Evolutionary conservation across 2,888 invertebrate genomes (phyloP), one percentile per base, ranked within the genome.

Genomic region (Cosmia pyralina): DNA sequence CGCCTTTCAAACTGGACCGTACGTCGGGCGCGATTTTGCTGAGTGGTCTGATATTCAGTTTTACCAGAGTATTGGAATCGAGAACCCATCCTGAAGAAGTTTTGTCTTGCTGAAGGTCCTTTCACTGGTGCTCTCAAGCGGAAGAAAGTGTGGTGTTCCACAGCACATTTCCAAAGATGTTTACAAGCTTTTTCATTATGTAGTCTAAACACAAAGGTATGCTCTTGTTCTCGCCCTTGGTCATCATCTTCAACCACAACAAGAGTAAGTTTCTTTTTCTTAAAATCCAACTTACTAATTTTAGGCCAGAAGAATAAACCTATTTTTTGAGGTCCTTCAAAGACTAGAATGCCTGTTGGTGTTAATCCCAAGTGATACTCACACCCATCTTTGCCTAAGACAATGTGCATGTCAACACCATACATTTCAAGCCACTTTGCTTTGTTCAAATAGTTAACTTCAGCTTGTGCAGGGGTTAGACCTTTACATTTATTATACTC

Each of bases 291-390:
- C 92, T 99, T 98, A 79, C 99, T 99, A 88, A 99, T 99, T 96
- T 99, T 99, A 4, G 99, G 99, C 99, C 99, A 99, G 93, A 99
- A 99, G 94, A 99, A 99, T 28, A 99, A 96, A 0, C 99, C 99
- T 88, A 99, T 99, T 96, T 99, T 99, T 92, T 98, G 98, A 69
- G 97, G 97, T 41, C 98, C 99, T 94, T 99, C 99, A 94, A 99
- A 99, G 11, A 99, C 99, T 69, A 99, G 96, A 90, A 99, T 99
- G 1, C 99, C 99, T 17, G 99, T 99, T 57, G 99, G 99, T 17
- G 99, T 99, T 74, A 99, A 96, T 2, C 99, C 99, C 72, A 99
- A 96, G 84, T 98, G 98, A 94, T 99, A 99, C 93, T 99, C 98
- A 96, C 98, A 98, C 48, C 98, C 98, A 95, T 99, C 99, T 96